Conservation (phyloP, 2,888 invertebrate species). For the Amphipoea oculea region DNA sequence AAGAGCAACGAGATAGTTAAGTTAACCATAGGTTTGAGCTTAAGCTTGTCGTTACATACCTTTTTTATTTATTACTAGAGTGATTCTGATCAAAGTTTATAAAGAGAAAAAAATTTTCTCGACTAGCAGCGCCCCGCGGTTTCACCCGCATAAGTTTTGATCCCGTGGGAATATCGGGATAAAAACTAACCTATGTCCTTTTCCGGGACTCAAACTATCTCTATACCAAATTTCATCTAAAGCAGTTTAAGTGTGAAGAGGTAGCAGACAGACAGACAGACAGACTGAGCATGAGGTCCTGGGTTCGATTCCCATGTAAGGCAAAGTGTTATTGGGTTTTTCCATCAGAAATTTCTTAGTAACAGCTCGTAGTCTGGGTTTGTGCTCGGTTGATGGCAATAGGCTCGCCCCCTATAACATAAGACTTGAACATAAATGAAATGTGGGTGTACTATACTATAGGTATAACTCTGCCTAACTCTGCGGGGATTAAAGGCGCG, state of each 20-base stretch:
- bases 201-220: too few relatives aligned
- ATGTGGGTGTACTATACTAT: neutral
- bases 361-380: neutral
- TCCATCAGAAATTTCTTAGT: neutral
- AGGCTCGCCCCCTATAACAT: too few relatives aligned
- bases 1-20: neutral
- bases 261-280: too few relatives aligned
- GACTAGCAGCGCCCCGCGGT: too few relatives aligned
- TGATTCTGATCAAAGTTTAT: neutral
- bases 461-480: neutral
- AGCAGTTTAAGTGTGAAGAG: too few relatives aligned
- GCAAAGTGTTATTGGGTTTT: neutral
- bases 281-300: neutral
- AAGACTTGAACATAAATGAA: neutral
- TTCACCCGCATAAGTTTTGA: too few relatives aligned
- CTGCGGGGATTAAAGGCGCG: neutral
- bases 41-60: neutral
- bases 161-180: too few relatives aligned
- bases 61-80: constrained; percentile 2
- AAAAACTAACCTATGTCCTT: too few relatives aligned
- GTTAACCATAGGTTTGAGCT: neutral
- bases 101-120: neutral
- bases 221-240: too few relatives aligned
- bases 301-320: neutral
- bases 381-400: neutral